Evolutionary conservation across 2,888 invertebrate species (phyloP).

Genomic region (Oligia latruncula): DNA sequence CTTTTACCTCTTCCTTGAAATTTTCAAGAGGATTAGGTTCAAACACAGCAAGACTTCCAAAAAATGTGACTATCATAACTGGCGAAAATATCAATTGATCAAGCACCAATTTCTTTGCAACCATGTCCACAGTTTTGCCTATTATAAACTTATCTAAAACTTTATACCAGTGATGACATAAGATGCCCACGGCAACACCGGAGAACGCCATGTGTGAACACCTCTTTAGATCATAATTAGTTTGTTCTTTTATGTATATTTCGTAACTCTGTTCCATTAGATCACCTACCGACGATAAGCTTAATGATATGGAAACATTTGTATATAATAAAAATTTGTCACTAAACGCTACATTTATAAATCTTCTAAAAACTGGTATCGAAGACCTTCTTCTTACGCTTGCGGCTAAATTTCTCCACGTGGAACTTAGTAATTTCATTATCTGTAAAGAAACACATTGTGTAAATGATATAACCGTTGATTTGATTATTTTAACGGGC

Average conservation of each 20-base stretch:
- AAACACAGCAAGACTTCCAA: conserved; percentile 94
- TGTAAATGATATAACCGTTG: neutral
- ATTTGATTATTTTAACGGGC: conserved; percentile 2
- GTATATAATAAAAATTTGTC: conserved; percentile 94
- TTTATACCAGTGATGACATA: conserved; percentile 97
- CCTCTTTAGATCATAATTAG: conserved; percentile 91
- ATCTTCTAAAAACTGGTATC: conserved; percentile 71
- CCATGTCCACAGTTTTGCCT: conserved; percentile 92
- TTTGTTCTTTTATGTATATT: conserved; percentile 91
- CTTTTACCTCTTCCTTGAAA: conserved; percentile 92
- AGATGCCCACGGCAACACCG: conserved; percentile 94
- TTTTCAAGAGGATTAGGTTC: conserved; percentile 92
- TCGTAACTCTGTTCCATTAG: conserved; percentile 95
- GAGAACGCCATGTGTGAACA: conserved; percentile 95
- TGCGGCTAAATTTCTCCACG: conserved; percentile 80
- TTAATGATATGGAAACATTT: conserved; percentile 94
- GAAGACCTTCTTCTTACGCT: conserved; percentile 72
- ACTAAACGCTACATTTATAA: conserved; percentile 89
- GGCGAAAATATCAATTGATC: conserved; percentile 97
- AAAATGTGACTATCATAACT: conserved; percentile 94
- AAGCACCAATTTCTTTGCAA: conserved; percentile 94
- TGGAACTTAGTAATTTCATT: conserved; percentile 73
- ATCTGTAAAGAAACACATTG: conserved; percentile 70
- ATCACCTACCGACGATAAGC: conserved; percentile 95
- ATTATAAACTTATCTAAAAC: conserved; percentile 94